phyloP scores from a whole-genome alignment of 2,888 invertebrate species.

The Meiosimyza platycephala region DNA sequence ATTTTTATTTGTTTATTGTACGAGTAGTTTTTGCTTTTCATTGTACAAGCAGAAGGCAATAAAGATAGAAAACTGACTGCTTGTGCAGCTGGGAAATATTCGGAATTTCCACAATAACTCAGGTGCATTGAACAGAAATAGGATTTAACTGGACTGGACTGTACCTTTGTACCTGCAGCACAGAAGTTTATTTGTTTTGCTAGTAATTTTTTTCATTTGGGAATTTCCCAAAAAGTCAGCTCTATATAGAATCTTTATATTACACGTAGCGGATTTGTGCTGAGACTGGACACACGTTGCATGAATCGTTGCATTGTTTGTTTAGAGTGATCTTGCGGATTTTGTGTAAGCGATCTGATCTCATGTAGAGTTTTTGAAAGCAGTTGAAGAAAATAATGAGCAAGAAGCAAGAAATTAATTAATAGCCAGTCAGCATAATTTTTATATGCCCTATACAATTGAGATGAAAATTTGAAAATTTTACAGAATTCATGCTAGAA shows the following conservation, averaged over 20 bases:
- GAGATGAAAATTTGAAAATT: no score
- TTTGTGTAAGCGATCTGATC: slow-evolving; percentile 9
- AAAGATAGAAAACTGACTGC: background rate
- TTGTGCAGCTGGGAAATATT: slow-evolving; percentile 28
- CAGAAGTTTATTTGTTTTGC: slow-evolving; percentile 18
- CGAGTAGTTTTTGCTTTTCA: background rate
- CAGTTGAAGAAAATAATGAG: background rate
- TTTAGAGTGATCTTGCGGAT: slow-evolving; percentile 12
- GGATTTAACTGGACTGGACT: background rate
- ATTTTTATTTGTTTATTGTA: slow-evolving; percentile 7
- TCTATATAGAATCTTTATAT: background rate
- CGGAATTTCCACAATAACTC: slow-evolving; percentile 22
- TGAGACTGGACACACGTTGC: slow-evolving; percentile 26
- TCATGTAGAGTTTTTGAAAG: background rate
- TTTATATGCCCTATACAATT: no score
- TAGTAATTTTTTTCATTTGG: background rate
- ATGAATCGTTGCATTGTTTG: background rate
- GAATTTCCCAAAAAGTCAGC: slow-evolving; percentile 32
- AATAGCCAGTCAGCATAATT: no score
- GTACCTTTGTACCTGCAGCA: slow-evolving; percentile 5
- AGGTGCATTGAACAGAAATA: slow-evolving; percentile 12
- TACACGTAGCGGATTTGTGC: no score
- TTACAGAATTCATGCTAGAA: no score
- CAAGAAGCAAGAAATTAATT: background rate
- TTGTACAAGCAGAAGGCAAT: background rate